Evolutionary conservation across 53 echinoderm and acorn worm genomes (phyloP).

Genomic region (Holothuria scabra): DNA sequence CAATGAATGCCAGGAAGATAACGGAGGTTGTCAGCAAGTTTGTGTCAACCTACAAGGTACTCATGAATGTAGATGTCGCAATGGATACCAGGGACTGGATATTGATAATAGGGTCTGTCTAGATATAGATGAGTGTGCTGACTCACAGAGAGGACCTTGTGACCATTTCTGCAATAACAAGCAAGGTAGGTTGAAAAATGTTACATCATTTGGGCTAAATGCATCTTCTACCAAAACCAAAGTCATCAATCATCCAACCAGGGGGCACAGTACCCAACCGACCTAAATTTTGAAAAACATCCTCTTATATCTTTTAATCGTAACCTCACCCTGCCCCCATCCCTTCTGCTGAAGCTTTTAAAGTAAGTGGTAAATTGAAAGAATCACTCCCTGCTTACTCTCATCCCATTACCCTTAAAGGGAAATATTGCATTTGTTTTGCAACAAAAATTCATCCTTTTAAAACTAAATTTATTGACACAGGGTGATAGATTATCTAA

Average conservation of each 20-base stretch:
- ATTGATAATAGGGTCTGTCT: constrained; percentile 76
- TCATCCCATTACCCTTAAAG: no score
- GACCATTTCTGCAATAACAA: constrained; percentile 79
- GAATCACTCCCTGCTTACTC: no score
- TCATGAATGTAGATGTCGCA: constrained; percentile 88
- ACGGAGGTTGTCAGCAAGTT: constrained; percentile 94
- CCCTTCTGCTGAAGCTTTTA: no score
- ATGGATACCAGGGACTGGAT: constrained; percentile 81
- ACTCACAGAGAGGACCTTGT: constrained; percentile 86
- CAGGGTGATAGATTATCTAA: no score
- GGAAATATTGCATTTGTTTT: no score
- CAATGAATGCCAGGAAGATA: constrained; percentile 82
- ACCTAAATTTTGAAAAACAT: background rate
- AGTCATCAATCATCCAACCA: background rate
- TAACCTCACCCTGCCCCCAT: no score
- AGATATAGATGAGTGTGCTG: constrained; percentile 96
- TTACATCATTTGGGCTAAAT: no score
- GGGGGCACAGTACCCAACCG: background rate
- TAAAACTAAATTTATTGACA: no score
- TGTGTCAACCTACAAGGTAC: constrained; percentile 85
- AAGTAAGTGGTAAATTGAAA: no score
- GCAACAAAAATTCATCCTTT: no score
- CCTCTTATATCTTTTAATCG: no score
- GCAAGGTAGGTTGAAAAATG: constrained; percentile 56
- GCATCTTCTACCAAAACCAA: no score